Evolutionary conservation across 92 coral and sea anemone species (phyloP), one percentile per base, ranked within the genome.

Genomic region (Desmophyllum pertusum): DNA sequence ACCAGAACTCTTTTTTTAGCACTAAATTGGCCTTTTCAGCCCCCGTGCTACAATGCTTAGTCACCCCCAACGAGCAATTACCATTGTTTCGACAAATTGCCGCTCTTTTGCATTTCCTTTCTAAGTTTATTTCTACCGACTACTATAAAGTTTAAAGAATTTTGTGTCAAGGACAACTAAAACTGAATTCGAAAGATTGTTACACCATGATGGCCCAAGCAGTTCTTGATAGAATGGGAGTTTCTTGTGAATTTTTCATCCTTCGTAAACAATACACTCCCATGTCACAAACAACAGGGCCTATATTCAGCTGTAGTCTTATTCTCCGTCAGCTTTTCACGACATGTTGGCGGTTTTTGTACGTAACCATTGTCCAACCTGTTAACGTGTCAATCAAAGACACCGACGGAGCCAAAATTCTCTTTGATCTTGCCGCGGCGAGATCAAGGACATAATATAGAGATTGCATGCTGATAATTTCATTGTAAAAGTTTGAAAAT

Each of bases 301-400:
- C 77, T 50, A 69, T 80, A 80, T 80, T 80, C 40, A 38, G 30
- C 43, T 63, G 61, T 25, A 79, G 73, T 15, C 72, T 50, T 50
- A 51, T 51, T 68, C 30, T 50, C 66, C 50, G 66, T 80, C 84
- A 50, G 39, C 75, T 68, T 35, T 48, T 68, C 42, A 6, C 66
- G 10, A 17, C 45, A 21, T 36, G 52, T 35, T 50, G 52, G 63
- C 67, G 84, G 76, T 68, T 68, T 69, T 68, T 17, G 41, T 21
- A 61, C 39, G 77, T 4, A 17, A 19, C 37, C 10, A 37, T 72
- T 81, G 85, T 52, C 42, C 29, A 52, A 39, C 55, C n/a, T 57
- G 85, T 59, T 81, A 52, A 82, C 33, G 72, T 82, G 86, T 82
- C 86, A 82, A 70, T 82, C 86, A 82, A 72, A 82, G 72, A 73